Evolutionary conservation across 2,888 invertebrate genomes (phyloP).

Genomic region (Hecatera dysodea): DNA sequence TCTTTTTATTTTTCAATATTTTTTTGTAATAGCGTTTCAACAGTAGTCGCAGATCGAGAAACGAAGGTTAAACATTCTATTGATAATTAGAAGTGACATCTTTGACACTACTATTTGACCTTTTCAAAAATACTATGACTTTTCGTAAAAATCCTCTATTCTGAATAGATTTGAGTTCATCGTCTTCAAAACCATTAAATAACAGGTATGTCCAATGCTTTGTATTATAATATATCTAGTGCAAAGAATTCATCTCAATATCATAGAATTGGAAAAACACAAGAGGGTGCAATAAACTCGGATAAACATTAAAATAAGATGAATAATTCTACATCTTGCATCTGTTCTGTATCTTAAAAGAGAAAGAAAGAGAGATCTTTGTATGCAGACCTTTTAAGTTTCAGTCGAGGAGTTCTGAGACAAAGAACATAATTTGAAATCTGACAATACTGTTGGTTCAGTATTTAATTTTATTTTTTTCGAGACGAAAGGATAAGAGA

Average conservation of each 20-base stretch:
- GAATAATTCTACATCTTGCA: conserved; percentile 3
- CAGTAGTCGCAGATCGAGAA: no score
- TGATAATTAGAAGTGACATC: not conserved
- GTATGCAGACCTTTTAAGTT: not conserved
- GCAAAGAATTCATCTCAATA: conserved; percentile 15
- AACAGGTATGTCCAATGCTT: conserved; percentile 31
- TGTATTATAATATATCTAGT: not conserved
- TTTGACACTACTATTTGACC: conserved; percentile 10
- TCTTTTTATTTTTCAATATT: no score
- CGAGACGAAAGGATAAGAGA: no score
- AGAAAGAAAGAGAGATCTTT: no score
- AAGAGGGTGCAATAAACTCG: conserved; percentile 23
- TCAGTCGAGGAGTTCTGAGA: not conserved
- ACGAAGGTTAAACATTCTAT: not conserved
- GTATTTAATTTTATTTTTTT: no score
- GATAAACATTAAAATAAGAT: conserved; percentile 5
- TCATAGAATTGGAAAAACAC: not conserved
- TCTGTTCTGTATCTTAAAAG: conserved; percentile 16
- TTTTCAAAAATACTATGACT: conserved; percentile 1
- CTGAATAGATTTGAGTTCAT: conserved; percentile 8
- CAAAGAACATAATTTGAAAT: not conserved
- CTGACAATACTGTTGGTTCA: no score
- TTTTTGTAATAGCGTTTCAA: no score
- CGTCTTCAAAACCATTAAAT: conserved; percentile 27
- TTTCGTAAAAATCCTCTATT: conserved; percentile 5